These are phyloP conservation scores for Trissonchulus sp. DNA, from an alignment of 2,888 invertebrate genomes.

Conservation along the genomic window DNA sequence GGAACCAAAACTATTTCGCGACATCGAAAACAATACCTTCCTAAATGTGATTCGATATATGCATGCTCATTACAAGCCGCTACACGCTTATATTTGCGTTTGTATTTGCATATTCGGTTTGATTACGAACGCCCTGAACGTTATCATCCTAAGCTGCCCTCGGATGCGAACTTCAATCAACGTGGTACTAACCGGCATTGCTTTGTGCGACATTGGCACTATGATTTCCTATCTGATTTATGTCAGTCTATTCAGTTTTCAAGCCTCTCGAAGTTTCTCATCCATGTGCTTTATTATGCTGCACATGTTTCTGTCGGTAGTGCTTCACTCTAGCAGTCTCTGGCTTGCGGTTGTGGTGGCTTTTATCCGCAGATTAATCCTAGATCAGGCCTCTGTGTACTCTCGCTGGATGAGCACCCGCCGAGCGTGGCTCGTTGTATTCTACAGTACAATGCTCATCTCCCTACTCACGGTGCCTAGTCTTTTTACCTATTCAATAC, in stretches of 20 bases:
- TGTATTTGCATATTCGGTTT: constrained; percentile 22
- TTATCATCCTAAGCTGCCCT: constrained; percentile 9
- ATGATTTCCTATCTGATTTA: constrained; percentile 26
- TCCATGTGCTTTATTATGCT: not conserved
- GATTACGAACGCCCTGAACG: constrained; percentile 18
- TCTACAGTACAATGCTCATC: not conserved
- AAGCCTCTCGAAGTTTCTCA: not conserved
- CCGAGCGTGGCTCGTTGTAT: not conserved
- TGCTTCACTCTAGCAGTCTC: not conserved
- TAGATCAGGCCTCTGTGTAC: not conserved
- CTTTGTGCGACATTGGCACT: constrained; percentile 26
- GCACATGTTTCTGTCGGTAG: not conserved
- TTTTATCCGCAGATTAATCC: not conserved
- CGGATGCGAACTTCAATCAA: constrained; percentile 26
- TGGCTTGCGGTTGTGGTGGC: not conserved
- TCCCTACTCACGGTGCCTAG: not conserved
- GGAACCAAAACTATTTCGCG: not conserved
- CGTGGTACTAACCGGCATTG: constrained; percentile 20
- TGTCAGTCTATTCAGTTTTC: not conserved
- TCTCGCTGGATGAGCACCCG: not conserved
- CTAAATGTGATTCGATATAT: not conserved
- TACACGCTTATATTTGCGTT: constrained; percentile 18
- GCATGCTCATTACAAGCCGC: constrained; percentile 12
- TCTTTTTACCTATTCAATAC: not conserved
- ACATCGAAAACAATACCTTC: not conserved